These are phyloP conservation scores for Gymnopithys bicolor DNA, from an alignment of 2,797 vertebrate genomes.

Conservation along the genomic window DNA sequence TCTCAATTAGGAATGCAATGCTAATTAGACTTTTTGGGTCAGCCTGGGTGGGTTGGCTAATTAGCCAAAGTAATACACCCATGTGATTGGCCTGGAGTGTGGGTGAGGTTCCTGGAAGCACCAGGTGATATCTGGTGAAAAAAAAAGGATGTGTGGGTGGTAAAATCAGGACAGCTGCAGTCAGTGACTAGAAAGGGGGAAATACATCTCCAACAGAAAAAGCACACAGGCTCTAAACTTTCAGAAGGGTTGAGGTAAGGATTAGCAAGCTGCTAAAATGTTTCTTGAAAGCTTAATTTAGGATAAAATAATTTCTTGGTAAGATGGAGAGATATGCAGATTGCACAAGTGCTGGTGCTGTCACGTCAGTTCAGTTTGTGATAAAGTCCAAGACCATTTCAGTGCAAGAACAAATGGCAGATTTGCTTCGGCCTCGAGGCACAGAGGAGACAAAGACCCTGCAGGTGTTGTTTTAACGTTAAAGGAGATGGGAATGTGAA, in stretches of 20 bases:
- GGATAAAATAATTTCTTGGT: constrained; percentile 32
- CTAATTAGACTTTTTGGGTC: constrained; percentile 61
- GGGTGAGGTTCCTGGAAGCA: constrained; percentile 63
- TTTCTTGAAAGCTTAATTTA: constrained; percentile 27
- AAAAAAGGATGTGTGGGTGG: constrained; percentile 51
- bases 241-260: background rate
- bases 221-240: background rate
- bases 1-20: constrained; percentile 44
- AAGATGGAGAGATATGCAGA: constrained; percentile 24
- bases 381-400: background rate
- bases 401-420: background rate
- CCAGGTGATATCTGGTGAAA: constrained; percentile 57
- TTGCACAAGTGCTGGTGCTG: background rate
- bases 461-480: background rate
- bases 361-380: background rate
- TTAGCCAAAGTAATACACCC: constrained; percentile 50
- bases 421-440: background rate
- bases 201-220: background rate
- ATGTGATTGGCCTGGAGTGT: constrained; percentile 66
- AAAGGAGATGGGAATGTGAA: background rate
- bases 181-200: constrained; percentile 15
- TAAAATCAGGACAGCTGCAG: constrained; percentile 64
- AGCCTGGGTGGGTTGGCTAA: constrained; percentile 64
- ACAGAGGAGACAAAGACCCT: background rate
- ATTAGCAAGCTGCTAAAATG: background rate